Evolutionary conservation across 2,888 invertebrate genomes (phyloP), one percentile per base, ranked within the genome.

Genomic region (Seladonia tumulorum): DNA sequence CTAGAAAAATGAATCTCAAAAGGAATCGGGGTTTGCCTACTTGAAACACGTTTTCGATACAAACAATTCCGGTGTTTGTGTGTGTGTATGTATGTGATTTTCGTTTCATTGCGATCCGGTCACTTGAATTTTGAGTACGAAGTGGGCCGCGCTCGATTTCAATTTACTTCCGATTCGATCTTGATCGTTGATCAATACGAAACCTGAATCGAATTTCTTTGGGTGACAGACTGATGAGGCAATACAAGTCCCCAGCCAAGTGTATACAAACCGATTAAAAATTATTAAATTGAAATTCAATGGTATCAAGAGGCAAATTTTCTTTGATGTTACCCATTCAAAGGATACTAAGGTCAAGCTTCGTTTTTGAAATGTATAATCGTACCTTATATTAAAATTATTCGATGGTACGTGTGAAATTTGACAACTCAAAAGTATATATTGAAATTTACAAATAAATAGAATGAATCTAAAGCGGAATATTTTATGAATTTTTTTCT

Each of bases 1-100:
- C 80, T 80, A 86, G 83, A 83, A 87, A 87, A 83, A 83, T 86
- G 87, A 87, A 83, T 87, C 87, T 73, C 72, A 80, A 86, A 82
- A 86, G 77, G 35, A 63, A 75, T 77, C 76, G 72, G 79, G 57
- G 66, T 70, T 70, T 25, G 14, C 45, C 42, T 76, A 76, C 82
- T 77, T 76, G 76, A 79, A 82, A 86, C 86, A 74, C 83, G 82
- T 75, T 79, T 68, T 78, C 53, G 18, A 42, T 74, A 77, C 35
- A 29, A 35, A 72, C 63, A 77, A 82, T 29, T 66, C 75, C 71
- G 68, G 74, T 25, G 10, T 29, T 74, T 66, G 57, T 49, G 68
- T 60, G 5, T 29, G 29, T 29, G 29, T 29, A 2, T 35, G 35
- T 5, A 5, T 35, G 5, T 60, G 53, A 5, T 22, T 49, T 76